Conservation (phyloP, 2,888 invertebrate genomes). For the Tenthredo livida region DNA sequence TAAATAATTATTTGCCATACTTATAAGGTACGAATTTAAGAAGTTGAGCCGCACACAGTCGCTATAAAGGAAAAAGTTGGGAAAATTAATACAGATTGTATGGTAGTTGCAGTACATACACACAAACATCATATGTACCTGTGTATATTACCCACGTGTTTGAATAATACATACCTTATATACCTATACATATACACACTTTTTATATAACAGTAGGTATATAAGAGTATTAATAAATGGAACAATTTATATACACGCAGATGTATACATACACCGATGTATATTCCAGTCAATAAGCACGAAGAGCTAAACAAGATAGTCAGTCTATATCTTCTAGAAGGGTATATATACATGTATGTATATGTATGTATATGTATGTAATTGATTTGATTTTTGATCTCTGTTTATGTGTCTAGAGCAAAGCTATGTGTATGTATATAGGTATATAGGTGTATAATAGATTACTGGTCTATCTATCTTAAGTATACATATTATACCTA, state of each 20-base stretch:
- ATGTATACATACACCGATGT: not conserved
- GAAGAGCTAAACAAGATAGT: conserved; percentile 5
- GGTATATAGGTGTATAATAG: not conserved
- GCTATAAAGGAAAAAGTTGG: not conserved
- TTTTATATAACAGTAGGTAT: not conserved
- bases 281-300: not conserved
- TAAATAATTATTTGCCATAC: not conserved
- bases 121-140: not conserved
- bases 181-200: too few relatives aligned
- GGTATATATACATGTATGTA: not conserved
- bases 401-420: not conserved
- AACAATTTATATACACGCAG: not conserved
- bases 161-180: not conserved
- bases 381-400: not conserved
- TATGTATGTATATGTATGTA: not conserved
- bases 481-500: not conserved
- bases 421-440: not conserved
- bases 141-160: not conserved
- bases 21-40: not conserved
- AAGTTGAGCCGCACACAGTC: too few relatives aligned
- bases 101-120: not conserved
- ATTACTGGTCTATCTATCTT: not conserved
- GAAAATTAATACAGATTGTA: too few relatives aligned
- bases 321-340: not conserved
- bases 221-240: not conserved